phyloP scores from a whole-genome alignment of 2,888 invertebrate genomes.

The Scaptomyza reducta region DNA sequence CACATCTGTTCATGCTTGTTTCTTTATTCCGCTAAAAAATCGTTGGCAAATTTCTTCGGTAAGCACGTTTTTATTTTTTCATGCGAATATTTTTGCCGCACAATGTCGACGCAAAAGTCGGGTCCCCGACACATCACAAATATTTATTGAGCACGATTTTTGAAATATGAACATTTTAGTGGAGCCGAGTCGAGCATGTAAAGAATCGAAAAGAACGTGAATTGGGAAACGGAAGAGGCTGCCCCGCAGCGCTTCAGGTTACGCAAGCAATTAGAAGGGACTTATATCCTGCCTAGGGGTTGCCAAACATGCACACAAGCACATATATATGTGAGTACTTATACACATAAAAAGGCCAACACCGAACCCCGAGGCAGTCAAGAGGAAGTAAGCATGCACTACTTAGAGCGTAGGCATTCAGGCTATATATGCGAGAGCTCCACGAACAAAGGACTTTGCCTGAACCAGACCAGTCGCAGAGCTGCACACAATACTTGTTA shows the following conservation, averaged over 20 bases:
- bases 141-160: conserved; percentile 78
- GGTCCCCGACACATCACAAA: conserved; percentile 55
- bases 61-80: conserved; percentile 70
- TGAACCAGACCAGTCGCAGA: conserved; percentile 14
- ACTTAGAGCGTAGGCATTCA: conserved; percentile 46
- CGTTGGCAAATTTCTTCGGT: conserved; percentile 61
- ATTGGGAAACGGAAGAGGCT: conserved; percentile 39
- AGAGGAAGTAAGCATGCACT: conserved; percentile 75
- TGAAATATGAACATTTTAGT: conserved; percentile 73
- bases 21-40: conserved; percentile 42
- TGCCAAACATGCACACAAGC: conserved; percentile 54
- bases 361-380: conserved; percentile 46
- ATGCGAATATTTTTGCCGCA: conserved; percentile 45
- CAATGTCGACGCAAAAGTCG: conserved; percentile 15
- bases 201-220: conserved; percentile 2
- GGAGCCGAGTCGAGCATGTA: conserved; percentile 25
- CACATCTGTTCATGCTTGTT: neutral
- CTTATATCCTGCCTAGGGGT: conserved; percentile 57
- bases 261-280: conserved; percentile 78
- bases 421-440: conserved; percentile 12
- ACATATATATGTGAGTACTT: conserved; percentile 16
- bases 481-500: conserved; percentile 26
- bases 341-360: conserved; percentile 59
- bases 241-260: conserved; percentile 62
- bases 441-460: conserved; percentile 62